Conservation (phyloP, 2,888 invertebrate species). For the Lymantria monacha region DNA sequence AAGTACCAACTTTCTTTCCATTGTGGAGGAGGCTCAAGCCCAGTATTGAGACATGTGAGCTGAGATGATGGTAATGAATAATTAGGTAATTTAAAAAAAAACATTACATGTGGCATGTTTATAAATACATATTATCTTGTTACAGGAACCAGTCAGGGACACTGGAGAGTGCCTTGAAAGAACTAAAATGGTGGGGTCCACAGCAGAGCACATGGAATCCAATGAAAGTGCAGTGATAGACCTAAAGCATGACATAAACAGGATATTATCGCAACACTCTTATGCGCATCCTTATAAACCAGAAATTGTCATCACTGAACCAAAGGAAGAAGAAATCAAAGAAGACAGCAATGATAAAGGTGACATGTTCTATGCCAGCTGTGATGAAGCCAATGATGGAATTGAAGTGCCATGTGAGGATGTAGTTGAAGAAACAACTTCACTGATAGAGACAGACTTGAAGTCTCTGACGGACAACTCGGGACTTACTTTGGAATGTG, state of each 20-base stretch:
- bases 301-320: constrained; percentile 34
- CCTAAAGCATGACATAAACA: constrained; percentile 68
- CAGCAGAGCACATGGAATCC: constrained; percentile 94
- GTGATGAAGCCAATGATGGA: constrained; percentile 87
- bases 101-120: not conserved
- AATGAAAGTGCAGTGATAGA: constrained; percentile 82
- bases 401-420: constrained; percentile 86
- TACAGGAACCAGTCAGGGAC: constrained; percentile 62
- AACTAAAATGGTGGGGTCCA: constrained; percentile 92
- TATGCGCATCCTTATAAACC: constrained; percentile 76
- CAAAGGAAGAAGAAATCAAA: constrained; percentile 46
- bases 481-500: constrained; percentile 58
- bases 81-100: no score
- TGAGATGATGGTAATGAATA: no score
- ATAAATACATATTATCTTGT: constrained; percentile 23
- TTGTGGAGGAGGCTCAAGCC: no score
- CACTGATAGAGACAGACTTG: constrained; percentile 57
- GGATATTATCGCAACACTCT: constrained; percentile 76
- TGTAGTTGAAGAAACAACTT: constrained; percentile 57
- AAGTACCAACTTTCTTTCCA: no score
- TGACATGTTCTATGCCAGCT: constrained; percentile 87
- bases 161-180: constrained; percentile 69
- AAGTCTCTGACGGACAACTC: constrained; percentile 43
- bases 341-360: constrained; percentile 70
- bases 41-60: no score